Conservation (phyloP, 2,888 invertebrate genomes). For the Drosophila paramelanica region DNA sequence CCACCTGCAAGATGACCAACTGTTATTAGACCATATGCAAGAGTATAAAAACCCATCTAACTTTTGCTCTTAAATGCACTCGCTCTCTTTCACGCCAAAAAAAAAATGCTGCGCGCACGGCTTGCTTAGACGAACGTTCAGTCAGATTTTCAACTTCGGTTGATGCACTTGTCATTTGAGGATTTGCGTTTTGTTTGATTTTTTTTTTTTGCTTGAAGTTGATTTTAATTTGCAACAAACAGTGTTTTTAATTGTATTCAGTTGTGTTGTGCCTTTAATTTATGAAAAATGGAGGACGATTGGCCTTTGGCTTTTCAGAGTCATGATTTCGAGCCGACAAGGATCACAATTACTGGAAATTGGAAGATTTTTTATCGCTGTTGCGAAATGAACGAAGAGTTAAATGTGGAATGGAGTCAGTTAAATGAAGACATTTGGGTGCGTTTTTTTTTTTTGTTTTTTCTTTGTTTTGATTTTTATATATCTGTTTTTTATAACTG, state of each 20-base stretch:
- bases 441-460: slow-evolving; percentile 56
- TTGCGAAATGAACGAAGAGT: slow-evolving; percentile 72
- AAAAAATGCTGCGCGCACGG: too few species aligned
- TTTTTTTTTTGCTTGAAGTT: neutral
- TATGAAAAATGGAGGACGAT: too few species aligned
- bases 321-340: neutral
- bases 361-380: slow-evolving; percentile 78
- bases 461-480: slow-evolving; percentile 12
- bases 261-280: neutral
- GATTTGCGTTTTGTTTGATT: neutral
- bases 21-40: too few species aligned
- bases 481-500: slow-evolving; percentile 8
- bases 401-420: slow-evolving; percentile 82
- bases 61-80: too few species aligned
- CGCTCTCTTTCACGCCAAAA: too few species aligned
- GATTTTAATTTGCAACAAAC: too few species aligned
- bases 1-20: too few species aligned
- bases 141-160: too few species aligned
- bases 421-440: slow-evolving; percentile 83
- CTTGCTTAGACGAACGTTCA: too few species aligned
- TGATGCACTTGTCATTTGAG: too few species aligned
- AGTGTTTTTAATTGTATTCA: too few species aligned
- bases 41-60: too few species aligned
- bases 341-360: slow-evolving; percentile 55
- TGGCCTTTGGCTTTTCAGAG: neutral